Evolutionary conservation across 2,888 invertebrate genomes (phyloP), one percentile per base, ranked within the genome.

Genomic region (Limenitis arthemis): DNA sequence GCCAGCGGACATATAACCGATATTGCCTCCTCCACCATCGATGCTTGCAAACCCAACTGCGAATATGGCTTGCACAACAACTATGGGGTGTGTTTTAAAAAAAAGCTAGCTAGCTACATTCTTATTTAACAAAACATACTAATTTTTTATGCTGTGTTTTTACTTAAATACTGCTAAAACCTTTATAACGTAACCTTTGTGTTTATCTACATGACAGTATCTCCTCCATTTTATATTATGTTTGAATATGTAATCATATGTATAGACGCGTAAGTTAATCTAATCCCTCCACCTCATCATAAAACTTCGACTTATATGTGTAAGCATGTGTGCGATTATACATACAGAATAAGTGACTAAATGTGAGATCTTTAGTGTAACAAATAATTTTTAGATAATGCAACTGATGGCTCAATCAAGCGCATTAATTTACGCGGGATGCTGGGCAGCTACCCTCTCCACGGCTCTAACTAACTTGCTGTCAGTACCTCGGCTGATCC

Each of bases 401-500:
- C 93, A 94, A 71, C 79, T 92, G 54, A 94, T 95, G 91, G 93
- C 94, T 4, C 81, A 89, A 0, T 96, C 94, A 91, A 94, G 95
- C 32, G 36, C 36, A 8, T 36, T 36, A 20, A 97, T 98, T 68
- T 96, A 96, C 76, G 96, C 95, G 3, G 99, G 99, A 0, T 98
- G 98, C 71, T 98, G 97, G 85, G 98, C 98, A 1, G 99, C 99
- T 4, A 98, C 99, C 0, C 87, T 99, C 6, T 97, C 97, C 43
- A 98, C 98, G 0, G 98, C 98, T 0, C 86, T 99, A 38, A 99
- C 98, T 1, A 97, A 97, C 82, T 87, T 99, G 56, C 89, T 99
- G 38, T 96, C 97, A 0, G 98, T 99, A 3, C 99, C 99, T 5
- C 88, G 94, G 33, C 82, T 95, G 41, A 92, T 95, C 56, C 95